Base-by-base conservation (phyloP, 2,888 invertebrate genomes). In the Oscheius myriophilus region DNA sequence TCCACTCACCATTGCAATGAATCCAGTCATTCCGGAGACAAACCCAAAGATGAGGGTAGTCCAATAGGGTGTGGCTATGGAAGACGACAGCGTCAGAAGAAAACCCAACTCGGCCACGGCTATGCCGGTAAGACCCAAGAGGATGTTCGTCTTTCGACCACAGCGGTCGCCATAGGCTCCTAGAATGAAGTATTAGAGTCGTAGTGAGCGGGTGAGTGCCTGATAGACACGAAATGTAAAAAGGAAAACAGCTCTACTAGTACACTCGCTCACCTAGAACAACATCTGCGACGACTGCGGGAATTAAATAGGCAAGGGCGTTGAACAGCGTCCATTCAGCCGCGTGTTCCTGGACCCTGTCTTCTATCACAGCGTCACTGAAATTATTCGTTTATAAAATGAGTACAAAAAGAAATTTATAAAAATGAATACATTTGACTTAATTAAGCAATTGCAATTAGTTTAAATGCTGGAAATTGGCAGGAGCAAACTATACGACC, bases 111-210 rank as follows among this genome's bases (percentile, higher is more conserved):
- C 80, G 25, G 72, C 63, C 46, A 78, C 23, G 0, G 70, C 62
- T 18, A 78, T 59, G 14, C 78, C 69, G 39, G 21, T 57, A 39
- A 69, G 73, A 9, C 80, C 78, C 6, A 81, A 58, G n/a, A 81
- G 49, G 53, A 80, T 81, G 55, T 71, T 76, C 3, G 73, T 67
- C 58, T 80, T 72, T n/a, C 80, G 66, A 4, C 78, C 80, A 58
- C 79, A 70, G n/a, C 72, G 70, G 61, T 80, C 80, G 0, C 80
- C 80, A 51, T 74, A 80, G 2, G 80, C 71, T 1, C 79, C 76
- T 74, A 23, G 55, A 71, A 54, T 43, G 18, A 3, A 18, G 23
- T 49, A 11, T 11, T 11, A 3, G 49, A 16, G 18, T 1, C 11
- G 18, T 16, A 21, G 33, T 33, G 33, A 33, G 33, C 3, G 33